Base-by-base conservation (phyloP, 2,888 invertebrate species). In the Eurytoma californica region DNA sequence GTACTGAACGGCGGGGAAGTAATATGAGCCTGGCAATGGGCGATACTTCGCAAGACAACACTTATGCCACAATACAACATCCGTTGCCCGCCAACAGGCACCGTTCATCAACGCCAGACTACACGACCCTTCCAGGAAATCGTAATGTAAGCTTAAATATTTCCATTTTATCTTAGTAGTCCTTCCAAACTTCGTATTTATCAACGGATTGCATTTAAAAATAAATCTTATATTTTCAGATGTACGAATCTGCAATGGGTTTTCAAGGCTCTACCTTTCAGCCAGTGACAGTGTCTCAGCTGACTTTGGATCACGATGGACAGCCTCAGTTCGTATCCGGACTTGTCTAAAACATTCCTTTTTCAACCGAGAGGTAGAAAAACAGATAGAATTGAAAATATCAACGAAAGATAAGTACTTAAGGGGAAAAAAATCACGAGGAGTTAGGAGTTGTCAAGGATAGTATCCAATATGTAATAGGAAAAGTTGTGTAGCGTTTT, bases 11-110 rank as follows among this genome's bases (percentile, higher is more conserved):
- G 91, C 91, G 88, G 88, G 91, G 86, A 91, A 92, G 88, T 90
- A 91, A 87, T 85, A 91, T 86, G 89, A 92, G 90, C 81, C 84
- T 90, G 77, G 88, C 88, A 61, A 88, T 89, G 84, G 89, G 88
- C 28, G 90, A 90, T 78, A 89, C 88, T 58, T 90, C 90, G 47
- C 90, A 90, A 83, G 95, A 95, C 89, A 95, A 95, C 88, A 95
- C 95, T 0, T 95, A 95, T 88, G 95, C 95, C 3, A 95, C 95
- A 28, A 95, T 95, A 84, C 95, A 94, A 85, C 94, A 94, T 87
- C 93, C 94, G 51, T 88, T 89, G 67, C 88, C 89, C 61, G 82
- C 88, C 5, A 87, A 90, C 86, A 87, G 89, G 86, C 89, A 90
- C 86, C 88, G 90, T 81, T 88, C 90, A 79, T 87, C 88, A 28